Evolutionary conservation across 2,888 invertebrate genomes (phyloP), one percentile per base, ranked within the genome.

Genomic region (Syritta pipiens): DNA sequence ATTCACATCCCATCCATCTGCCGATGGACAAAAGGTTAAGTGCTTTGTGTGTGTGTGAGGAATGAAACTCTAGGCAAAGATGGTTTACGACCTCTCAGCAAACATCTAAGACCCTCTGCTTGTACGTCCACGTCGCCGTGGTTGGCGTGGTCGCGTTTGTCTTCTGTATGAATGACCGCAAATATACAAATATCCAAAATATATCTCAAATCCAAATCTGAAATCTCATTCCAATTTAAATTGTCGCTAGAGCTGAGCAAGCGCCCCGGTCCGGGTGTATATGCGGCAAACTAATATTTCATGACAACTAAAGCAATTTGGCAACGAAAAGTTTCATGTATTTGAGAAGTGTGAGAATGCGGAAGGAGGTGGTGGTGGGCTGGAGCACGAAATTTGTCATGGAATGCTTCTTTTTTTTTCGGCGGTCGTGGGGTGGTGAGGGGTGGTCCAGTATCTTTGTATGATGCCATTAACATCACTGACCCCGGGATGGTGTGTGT

Each of bases 301-400:
- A 83, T 83, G 82, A 81, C 82, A 83, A 83, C 83, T 83, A 83
- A 83, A 83, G 83, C 83, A 83, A 83, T 83, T 83, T 83, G 83
- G 83, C 83, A 83, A 82, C 83, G 82, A 83, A 83, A 83, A 83
- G 79, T 82, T 82, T 82, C 81, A 82, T 83, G 83, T 81, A 82
- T 72, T 55, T 77, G 40, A 46, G 71, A 30, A 59, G 62, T 49
- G 24, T 55, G 69, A 74, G 55, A 40, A 9, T 17, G 59, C 28
- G 75, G 30, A 32, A 53, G 12, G 62, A 74, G 68, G 59, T 65
- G 65, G 72, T 72, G 71, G 46, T 53, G 32, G 59, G 46, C 55
- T 76, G 57, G 55, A 51, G 49, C 57, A 17, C 37, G 14, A 71
- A 74, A 74, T 81, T 81, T 74, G 68, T 74, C 74, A 74, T 68